Percentiles rank a stretch among this genome's conserved stretches.
These are phyloP conservation scores for Sarcophaga peregrina DNA, from an alignment of 1,140 invertebrate species.

Conservation along the genomic window DNA sequence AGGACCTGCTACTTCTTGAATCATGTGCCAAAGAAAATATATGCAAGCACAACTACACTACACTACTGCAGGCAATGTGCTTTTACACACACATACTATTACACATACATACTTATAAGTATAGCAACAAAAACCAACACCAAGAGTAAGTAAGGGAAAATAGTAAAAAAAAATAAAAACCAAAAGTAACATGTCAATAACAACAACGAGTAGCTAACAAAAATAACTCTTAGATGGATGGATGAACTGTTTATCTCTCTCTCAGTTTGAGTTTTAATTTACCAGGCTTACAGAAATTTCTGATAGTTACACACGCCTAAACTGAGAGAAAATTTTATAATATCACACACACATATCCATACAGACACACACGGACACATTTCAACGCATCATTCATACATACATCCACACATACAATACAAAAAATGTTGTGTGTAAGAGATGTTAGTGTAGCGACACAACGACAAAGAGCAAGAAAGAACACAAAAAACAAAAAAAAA, in stretches of 20 bases:
- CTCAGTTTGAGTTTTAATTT: slow-evolving; percentile 45
- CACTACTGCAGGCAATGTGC: too few species aligned
- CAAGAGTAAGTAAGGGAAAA: too few species aligned
- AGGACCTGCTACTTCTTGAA: too few species aligned
- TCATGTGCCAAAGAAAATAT: too few species aligned
- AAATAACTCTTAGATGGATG: slow-evolving; percentile 7
- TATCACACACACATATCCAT: not conserved
- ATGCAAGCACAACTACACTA: too few species aligned
- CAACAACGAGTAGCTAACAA: slow-evolving; percentile 14
- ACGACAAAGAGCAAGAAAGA: not conserved
- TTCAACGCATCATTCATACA: not conserved
- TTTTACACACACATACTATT: too few species aligned
- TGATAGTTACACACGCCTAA: not conserved
- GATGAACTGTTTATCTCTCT: slow-evolving; percentile 42
- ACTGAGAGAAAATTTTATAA: slow-evolving; percentile 7
- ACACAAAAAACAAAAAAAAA: not conserved
- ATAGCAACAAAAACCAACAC: too few species aligned
- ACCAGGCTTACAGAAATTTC: slow-evolving; percentile 37
- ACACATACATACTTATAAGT: too few species aligned
- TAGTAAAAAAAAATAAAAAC: not conserved
- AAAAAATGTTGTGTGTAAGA: not conserved
- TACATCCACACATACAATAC: not conserved
- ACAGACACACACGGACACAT: not conserved
- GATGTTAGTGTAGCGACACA: not conserved
- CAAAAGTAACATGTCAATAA: not conserved